Base-by-base conservation (phyloP, 2,888 invertebrate genomes). In the Argyresthia albistria region DNA sequence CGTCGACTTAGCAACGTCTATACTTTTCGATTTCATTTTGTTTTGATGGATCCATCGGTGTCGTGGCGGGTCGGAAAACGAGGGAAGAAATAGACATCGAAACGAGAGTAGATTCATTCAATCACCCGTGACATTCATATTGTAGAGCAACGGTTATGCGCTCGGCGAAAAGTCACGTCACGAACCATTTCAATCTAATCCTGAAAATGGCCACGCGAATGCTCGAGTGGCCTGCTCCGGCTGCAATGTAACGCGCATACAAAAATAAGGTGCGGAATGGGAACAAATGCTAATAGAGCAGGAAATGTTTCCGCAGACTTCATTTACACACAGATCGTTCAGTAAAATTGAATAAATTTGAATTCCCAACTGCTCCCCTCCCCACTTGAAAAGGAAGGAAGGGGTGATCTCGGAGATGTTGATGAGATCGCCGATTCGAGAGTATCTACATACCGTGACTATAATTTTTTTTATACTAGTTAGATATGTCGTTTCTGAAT, bases 281-380 rank as follows among this genome's bases (percentile, higher is more conserved):
- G 58, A 61, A 63, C 62, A 62, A 70, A 79, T 77, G 77, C 71
- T 76, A 76, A 77, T 76, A 72, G 69, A 69, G 62, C 65, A 61
- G 71, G 75, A 78, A 76, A 65, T 73, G 73, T 55, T 55, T 53
- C 49, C 46, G 71, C 72, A 73, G 75, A 74, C 76, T 77, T 80
- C 78, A 78, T 80, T 80, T 78, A 76, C 79, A 76, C 75, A 65
- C 64, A 70, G 69, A 71, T 77, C 73, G 73, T 64, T 72, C 57
- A 64, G 59, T 66, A 67, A 76, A 81, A 79, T 83, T 80, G 83
- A 84, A 83, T 84, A 84, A 82, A 83, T 84, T 84, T 83, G 80
- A 82, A 82, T 81, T 71, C 66, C 64, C 66, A 68, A 63, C 65
- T 63, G 60, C 59, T 62, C 62, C 60, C 59, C 60, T 48, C 51